These are phyloP conservation scores for Mythimna vitellina DNA, from an alignment of 2,888 invertebrate genomes.

Conservation along the genomic window DNA sequence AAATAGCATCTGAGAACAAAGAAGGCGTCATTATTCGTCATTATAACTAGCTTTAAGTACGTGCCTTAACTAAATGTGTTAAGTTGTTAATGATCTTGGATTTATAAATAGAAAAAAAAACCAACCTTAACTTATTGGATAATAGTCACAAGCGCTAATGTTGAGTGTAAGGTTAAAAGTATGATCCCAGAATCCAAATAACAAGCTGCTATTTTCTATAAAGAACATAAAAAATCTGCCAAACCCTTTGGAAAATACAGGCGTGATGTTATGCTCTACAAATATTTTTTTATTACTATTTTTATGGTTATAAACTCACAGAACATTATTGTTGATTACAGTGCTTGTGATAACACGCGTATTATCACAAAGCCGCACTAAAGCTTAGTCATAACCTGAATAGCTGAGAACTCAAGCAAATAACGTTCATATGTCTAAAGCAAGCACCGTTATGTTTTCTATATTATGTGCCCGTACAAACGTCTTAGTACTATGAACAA, in stretches of 20 bases:
- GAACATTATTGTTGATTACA: neutral
- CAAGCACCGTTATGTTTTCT: constrained; percentile 23
- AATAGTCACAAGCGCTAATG: neutral
- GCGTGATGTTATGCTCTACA: neutral
- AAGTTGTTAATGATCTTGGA: no score
- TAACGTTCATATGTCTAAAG: constrained; percentile 37
- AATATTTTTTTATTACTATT: neutral
- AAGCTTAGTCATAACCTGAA: constrained; percentile 27
- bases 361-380: constrained; percentile 16
- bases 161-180: neutral
- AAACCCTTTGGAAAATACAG: no score
- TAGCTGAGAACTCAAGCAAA: constrained; percentile 48
- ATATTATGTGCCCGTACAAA: constrained; percentile 39
- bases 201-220: no score
- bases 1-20: constrained; percentile 8
- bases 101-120: no score
- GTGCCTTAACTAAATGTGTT: no score
- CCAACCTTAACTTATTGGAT: no score
- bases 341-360: constrained; percentile 10
- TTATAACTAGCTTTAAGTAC: neutral
- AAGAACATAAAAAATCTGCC: neutral
- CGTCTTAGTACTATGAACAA: constrained; percentile 30
- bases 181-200: no score
- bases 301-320: neutral
- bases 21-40: constrained; percentile 3